A percentile compares a stretch with the other conserved stretches of the same genome.
phyloP scores from a whole-genome alignment of 2,888 invertebrate genomes.

The Sarcophaga subvicina region DNA sequence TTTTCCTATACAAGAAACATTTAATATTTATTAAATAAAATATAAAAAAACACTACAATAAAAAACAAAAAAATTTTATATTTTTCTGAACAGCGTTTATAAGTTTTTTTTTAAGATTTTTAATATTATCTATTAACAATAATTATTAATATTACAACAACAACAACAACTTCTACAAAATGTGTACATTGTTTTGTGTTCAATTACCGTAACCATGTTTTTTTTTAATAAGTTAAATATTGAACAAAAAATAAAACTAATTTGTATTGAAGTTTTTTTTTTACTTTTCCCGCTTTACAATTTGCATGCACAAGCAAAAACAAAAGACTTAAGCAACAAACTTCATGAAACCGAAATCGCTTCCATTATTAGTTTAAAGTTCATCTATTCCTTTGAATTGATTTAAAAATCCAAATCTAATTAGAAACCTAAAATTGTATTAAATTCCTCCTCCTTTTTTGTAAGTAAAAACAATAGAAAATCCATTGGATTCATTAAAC shows the following conservation, averaged over 20 bases:
- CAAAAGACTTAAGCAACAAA: slow-evolving; percentile 76
- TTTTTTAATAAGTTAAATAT: slow-evolving; percentile 13
- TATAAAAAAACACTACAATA: background rate
- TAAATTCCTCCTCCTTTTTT: too few relatives aligned
- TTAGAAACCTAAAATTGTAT: too few relatives aligned
- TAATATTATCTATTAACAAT: slow-evolving; percentile 15
- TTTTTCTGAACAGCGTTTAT: slow-evolving; percentile 4
- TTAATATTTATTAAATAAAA: background rate
- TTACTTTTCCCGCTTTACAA: slow-evolving; percentile 25
- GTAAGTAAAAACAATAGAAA: too few relatives aligned
- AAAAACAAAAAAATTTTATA: background rate
- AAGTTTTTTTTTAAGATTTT: slow-evolving; percentile 6
- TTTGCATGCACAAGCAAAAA: slow-evolving; percentile 68
- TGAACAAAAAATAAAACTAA: background rate
- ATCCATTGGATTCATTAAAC: too few relatives aligned
- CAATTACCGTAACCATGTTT: slow-evolving; percentile 60
- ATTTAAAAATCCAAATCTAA: too few relatives aligned
- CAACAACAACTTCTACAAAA: background rate
- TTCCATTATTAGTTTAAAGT: background rate
- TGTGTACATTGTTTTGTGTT: slow-evolving; percentile 49
- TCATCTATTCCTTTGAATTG: too few relatives aligned
- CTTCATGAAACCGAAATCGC: slow-evolving; percentile 38
- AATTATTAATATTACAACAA: background rate
- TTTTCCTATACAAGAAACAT: background rate
- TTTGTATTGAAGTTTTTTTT: background rate